Evolutionary conservation across 2,113 vertebrate species (phyloP), one percentile per base, ranked within the genome.

Genomic region (Redunca redunca): DNA sequence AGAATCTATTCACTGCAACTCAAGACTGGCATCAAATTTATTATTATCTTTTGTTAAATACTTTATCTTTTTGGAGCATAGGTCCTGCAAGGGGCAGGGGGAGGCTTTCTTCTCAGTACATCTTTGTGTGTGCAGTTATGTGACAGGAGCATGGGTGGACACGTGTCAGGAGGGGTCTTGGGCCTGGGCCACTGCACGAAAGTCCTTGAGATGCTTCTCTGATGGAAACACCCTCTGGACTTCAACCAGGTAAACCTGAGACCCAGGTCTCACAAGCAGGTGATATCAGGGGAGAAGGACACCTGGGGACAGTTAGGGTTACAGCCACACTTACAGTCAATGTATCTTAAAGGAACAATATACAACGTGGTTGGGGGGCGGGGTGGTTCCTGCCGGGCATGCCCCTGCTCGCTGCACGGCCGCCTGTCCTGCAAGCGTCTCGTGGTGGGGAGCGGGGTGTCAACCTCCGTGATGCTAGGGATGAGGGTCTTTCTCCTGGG

Each of bases 41-140:
- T 98, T 98, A 98, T 98, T 97, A 97, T 97, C 87, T 77, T 86
- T 92, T 64, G 93, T 98, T 97, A 98, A 98, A 98, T 98, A 98
- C 33, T 88, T 98, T 80, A 71, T 86, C 21, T 94, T 96, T 96
- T 90, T 43, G 14, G 94, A 95, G 87, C 91, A 85, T 77, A 15
- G 8, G 50, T 81, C 85, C 60, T 89, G 85, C 58, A 71, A 88
- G 50, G 71, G 8, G 12, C 8, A 10, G 1, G 43, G 25, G 83
- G 14, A 17, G 30, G 48, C 15, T 80, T 85, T 91, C 53, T 93
- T 80, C 77, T 71, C 57, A 36, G 71, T 15, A 92, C 94, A 89
- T 67, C 19, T 71, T 12, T n/a, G 46, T 55, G 82, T 36, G 46
- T 89, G 83, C 26, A 80, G 84, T 52, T 85, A 97, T 2, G 74